A percentile compares a stretch with the other conserved stretches of the same genome.
phyloP scores from a whole-genome alignment of 2,888 invertebrate species.

The Hipparchia sbordonii region DNA sequence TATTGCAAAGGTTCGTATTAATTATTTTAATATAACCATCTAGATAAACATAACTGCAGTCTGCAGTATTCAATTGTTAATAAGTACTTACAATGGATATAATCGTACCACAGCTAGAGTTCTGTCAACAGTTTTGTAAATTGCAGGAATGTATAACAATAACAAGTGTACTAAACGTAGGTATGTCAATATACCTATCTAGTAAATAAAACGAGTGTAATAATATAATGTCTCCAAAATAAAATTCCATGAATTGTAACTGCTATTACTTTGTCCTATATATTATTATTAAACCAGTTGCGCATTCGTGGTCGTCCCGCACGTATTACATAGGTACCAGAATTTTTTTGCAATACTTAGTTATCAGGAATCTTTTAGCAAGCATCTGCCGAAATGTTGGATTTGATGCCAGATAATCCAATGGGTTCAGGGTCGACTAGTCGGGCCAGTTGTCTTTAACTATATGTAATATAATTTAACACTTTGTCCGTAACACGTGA shows the following conservation, averaged over 20 bases:
- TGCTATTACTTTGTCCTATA: slow-evolving; percentile 38
- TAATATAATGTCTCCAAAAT: background rate
- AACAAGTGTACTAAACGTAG: background rate
- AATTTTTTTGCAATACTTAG: slow-evolving; percentile 16
- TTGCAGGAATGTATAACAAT: too few species aligned
- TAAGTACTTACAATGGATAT: too few species aligned
- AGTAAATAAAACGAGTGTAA: background rate
- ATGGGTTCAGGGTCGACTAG: slow-evolving; percentile 66
- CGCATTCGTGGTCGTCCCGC: slow-evolving; percentile 35
- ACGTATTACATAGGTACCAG: slow-evolving; percentile 30
- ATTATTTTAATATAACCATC: too few species aligned
- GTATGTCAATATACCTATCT: background rate
- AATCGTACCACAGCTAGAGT: too few species aligned
- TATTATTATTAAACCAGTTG: slow-evolving; percentile 38
- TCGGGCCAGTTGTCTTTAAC: slow-evolving; percentile 47
- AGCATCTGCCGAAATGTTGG: slow-evolving; percentile 73
- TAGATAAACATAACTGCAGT: too few species aligned
- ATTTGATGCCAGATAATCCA: slow-evolving; percentile 63
- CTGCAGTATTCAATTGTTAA: too few species aligned
- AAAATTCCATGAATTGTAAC: slow-evolving; percentile 17
- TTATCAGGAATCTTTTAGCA: slow-evolving; percentile 65
- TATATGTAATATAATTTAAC: slow-evolving; percentile 38
- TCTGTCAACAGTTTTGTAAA: background rate
- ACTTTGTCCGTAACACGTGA: slow-evolving; percentile 30
- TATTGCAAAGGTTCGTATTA: too few species aligned